Evolutionary conservation across 2,888 invertebrate species (phyloP).

Genomic region (Hirtodrosophila trivittata): DNA sequence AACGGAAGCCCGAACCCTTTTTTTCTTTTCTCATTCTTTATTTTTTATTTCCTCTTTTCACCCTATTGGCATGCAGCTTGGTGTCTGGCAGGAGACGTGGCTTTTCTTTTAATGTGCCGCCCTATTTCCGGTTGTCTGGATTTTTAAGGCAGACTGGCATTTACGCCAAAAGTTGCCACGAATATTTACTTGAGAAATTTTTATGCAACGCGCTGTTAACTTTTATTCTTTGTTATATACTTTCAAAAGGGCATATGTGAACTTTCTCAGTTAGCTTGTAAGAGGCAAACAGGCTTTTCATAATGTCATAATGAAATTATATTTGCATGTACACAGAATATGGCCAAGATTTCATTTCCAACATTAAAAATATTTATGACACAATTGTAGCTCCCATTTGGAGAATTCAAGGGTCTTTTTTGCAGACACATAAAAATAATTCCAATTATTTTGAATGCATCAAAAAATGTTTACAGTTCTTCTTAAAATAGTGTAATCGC

Average conservation of each 20-base stretch:
- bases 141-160: conserved; percentile 22
- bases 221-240: conserved; percentile 34
- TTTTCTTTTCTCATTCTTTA: conserved; percentile 2
- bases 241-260: conserved; percentile 20
- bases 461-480: too few species aligned
- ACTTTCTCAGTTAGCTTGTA: conserved; percentile 25
- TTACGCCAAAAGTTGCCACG: conserved; percentile 50
- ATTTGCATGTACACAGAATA: neutral
- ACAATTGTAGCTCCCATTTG: too few species aligned
- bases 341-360: too few species aligned
- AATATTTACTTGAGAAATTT: conserved; percentile 64
- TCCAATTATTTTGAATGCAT: too few species aligned
- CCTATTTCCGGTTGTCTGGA: conserved; percentile 49
- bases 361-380: too few species aligned
- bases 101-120: conserved; percentile 44
- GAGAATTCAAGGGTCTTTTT: too few species aligned
- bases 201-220: conserved; percentile 40
- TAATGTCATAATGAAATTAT: conserved; percentile 22
- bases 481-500: too few species aligned
- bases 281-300: conserved; percentile 3
- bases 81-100: conserved; percentile 4
- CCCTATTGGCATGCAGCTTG: conserved; percentile 35
- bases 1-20: conserved; percentile 36
- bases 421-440: too few species aligned
- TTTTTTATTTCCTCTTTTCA: neutral